Percentiles rank a stretch among this genome's conserved stretches.
phyloP scores from a whole-genome alignment of 64 coral and sea anemone genomes.

The Orbicella faveolata region DNA sequence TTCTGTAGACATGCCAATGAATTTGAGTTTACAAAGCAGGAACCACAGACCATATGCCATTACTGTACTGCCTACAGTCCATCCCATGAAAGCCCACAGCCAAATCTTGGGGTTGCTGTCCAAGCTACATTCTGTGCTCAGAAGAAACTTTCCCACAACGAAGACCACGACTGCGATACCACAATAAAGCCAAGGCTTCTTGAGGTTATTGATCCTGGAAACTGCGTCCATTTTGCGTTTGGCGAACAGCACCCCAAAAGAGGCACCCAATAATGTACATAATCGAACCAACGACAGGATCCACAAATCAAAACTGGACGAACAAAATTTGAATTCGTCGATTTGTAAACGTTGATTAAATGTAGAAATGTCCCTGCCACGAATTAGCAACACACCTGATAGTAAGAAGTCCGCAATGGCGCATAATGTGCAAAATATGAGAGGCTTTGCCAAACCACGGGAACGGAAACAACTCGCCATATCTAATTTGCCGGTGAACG shows the following conservation, averaged over 20 bases:
- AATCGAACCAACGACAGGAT: constrained; percentile 59
- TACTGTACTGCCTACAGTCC: constrained; percentile 44
- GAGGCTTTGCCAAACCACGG: not conserved
- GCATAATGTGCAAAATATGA: constrained; percentile 5
- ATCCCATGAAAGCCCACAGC: constrained; percentile 57
- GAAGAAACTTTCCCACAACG: constrained; percentile 71
- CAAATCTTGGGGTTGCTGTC: constrained; percentile 51
- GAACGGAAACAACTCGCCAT: not conserved
- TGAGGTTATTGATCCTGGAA: constrained; percentile 45
- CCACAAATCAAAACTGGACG: constrained; percentile 84
- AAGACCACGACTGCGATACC: constrained; percentile 45
- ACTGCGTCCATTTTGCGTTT: constrained; percentile 61
- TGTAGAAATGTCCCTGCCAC: constrained; percentile 59
- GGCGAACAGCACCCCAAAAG: constrained; percentile 58
- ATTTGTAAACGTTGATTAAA: constrained; percentile 29
- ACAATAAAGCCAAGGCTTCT: constrained; percentile 59
- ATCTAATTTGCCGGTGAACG: not conserved
- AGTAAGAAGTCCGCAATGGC: constrained; percentile 53
- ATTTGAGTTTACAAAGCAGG: constrained; percentile 54
- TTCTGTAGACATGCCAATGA: constrained; percentile 48
- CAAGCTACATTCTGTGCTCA: constrained; percentile 75
- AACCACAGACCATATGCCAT: constrained; percentile 63
- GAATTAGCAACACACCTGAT: constrained; percentile 66
- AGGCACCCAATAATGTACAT: constrained; percentile 46
- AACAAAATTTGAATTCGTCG: constrained; percentile 72